Evolutionary conservation across 2,888 invertebrate genomes (phyloP).

Genomic region (Cryptocephalus primarius): DNA sequence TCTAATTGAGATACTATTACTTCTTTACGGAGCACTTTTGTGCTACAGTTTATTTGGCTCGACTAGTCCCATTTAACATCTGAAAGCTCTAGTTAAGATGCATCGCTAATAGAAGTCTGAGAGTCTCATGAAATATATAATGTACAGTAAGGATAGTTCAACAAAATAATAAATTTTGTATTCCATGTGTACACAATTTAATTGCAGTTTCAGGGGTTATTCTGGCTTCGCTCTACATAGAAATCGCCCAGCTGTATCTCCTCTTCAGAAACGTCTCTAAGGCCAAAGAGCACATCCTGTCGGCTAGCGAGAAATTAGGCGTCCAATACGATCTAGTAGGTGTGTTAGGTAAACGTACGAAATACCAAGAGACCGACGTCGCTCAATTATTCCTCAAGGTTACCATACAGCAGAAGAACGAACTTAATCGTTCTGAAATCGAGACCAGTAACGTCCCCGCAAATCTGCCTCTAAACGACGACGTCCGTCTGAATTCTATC

Average conservation of each 20-base stretch:
- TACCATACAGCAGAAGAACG: conserved; percentile 35
- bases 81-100: too few relatives aligned
- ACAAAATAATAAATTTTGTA: too few relatives aligned
- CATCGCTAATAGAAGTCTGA: too few relatives aligned
- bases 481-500: conserved; percentile 72
- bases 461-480: conserved; percentile 70
- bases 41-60: too few relatives aligned
- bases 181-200: background rate
- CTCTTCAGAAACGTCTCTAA: conserved; percentile 62
- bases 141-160: too few relatives aligned
- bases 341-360: conserved; percentile 80
- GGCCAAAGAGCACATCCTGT: conserved; percentile 55
- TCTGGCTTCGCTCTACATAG: conserved; percentile 41
- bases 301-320: conserved; percentile 51
- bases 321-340: conserved; percentile 62
- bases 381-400: conserved; percentile 75
- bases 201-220: conserved; percentile 9
- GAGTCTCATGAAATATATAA: too few relatives aligned
- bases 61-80: too few relatives aligned
- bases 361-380: conserved; percentile 69
- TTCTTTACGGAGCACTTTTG: background rate
- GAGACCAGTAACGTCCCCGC: conserved; percentile 49
- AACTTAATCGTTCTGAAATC: conserved; percentile 38
- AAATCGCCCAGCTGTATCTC: conserved; percentile 56
- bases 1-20: background rate